Evolutionary conservation across 1,140 invertebrate genomes (phyloP).

Genomic region (Rhynchophorus ferrugineus): DNA sequence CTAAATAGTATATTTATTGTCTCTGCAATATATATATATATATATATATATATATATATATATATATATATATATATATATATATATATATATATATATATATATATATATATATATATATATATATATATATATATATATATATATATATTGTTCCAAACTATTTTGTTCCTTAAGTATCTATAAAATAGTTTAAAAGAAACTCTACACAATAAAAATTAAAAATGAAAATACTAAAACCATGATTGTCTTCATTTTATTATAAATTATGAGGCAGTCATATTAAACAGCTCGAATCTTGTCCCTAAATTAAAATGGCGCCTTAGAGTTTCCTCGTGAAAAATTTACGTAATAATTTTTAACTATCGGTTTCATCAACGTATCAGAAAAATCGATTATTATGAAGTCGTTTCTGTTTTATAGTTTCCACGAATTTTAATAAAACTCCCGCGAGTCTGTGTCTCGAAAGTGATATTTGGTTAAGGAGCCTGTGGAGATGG

Average conservation of each 20-base stretch:
- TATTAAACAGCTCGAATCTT: too few relatives aligned
- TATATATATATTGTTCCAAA: neutral
- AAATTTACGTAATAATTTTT: neutral
- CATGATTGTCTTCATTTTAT: too few relatives aligned
- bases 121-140: conserved; percentile 4
- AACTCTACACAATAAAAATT: too few relatives aligned
- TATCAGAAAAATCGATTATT: conserved; percentile 5
- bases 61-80: conserved; percentile 4
- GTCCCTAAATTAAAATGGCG: too few relatives aligned
- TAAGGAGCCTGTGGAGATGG: too few relatives aligned
- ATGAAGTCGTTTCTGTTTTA: conserved; percentile 6
- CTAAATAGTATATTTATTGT: too few relatives aligned
- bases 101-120: conserved; percentile 4
- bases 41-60: conserved; percentile 2
- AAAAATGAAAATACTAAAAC: too few relatives aligned
- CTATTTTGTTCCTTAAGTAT: neutral
- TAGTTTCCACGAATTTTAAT: conserved; percentile 4
- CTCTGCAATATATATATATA: conserved; percentile 2
- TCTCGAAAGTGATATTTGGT: too few relatives aligned
- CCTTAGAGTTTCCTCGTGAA: neutral
- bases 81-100: conserved; percentile 2
- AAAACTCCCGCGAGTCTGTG: too few relatives aligned
- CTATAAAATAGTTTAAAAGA: neutral
- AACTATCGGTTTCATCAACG: neutral
- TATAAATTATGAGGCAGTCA: too few relatives aligned